Evolutionary conservation across 1,140 invertebrate genomes (phyloP).

Genomic region (Hyles euphorbiae): DNA sequence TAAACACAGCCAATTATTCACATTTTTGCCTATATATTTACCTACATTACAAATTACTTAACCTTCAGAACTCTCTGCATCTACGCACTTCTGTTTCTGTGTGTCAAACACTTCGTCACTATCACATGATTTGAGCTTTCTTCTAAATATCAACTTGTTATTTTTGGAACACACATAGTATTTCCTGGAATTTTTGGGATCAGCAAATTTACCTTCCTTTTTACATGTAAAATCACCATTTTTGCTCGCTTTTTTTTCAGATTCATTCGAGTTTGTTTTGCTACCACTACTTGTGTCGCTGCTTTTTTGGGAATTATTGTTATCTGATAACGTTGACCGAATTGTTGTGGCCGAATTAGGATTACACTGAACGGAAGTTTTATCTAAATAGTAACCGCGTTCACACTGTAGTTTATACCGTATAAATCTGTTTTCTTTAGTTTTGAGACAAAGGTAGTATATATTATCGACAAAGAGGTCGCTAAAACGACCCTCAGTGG

Average conservation of each 20-base stretch:
- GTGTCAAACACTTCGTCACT: conserved; percentile 51
- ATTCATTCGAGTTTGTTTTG: conserved; percentile 17
- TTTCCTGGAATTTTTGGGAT: conserved; percentile 45
- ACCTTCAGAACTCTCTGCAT: conserved; percentile 54
- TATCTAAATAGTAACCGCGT: conserved; percentile 47
- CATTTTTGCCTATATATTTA: not conserved
- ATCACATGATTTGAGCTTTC: conserved; percentile 48
- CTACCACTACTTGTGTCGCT: conserved; percentile 24
- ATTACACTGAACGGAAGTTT: conserved; percentile 32
- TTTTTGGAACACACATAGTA: conserved; percentile 53
- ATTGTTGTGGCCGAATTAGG: conserved; percentile 15
- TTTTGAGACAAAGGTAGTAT: conserved; percentile 60
- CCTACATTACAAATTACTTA: conserved; percentile 10
- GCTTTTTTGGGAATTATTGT: conserved; percentile 24
- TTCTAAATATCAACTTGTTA: conserved; percentile 36
- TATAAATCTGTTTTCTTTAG: conserved; percentile 27
- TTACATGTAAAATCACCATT: conserved; percentile 37
- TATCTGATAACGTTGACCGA: conserved; percentile 19
- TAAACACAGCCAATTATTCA: too few relatives aligned
- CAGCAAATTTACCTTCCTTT: conserved; percentile 49
- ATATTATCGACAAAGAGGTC: conserved; percentile 42
- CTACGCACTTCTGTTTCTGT: conserved; percentile 51
- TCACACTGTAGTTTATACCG: conserved; percentile 58
- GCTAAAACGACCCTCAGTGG: conserved; percentile 43
- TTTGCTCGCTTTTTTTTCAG: conserved; percentile 12